phyloP scores from a whole-genome alignment of 2,113 vertebrate species.

The Gymnorhina tibicen region DNA sequence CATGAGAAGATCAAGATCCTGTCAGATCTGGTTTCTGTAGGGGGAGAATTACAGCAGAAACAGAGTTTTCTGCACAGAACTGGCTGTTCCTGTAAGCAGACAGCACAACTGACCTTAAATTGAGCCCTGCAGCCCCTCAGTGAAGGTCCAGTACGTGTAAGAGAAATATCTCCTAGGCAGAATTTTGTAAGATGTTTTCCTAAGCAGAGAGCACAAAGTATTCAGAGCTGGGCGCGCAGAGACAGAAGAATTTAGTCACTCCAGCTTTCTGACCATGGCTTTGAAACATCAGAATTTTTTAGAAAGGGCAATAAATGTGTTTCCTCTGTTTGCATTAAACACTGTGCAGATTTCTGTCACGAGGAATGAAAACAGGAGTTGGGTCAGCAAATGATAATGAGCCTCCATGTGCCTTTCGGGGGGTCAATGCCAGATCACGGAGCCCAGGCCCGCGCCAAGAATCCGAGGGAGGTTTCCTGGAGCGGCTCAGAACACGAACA shows the following conservation, averaged over 20 bases:
- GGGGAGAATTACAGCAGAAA: neutral
- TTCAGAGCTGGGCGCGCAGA: neutral
- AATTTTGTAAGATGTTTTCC: slow-evolving; percentile 1
- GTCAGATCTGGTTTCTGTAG: neutral
- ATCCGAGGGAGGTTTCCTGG: slow-evolving; percentile 52
- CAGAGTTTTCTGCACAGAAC: neutral
- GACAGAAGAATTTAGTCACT: slow-evolving; percentile 7
- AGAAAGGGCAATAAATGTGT: slow-evolving; percentile 59
- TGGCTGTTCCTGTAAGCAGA: slow-evolving; percentile 11
- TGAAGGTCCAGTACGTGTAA: neutral
- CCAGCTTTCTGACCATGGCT: neutral
- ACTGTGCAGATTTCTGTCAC: slow-evolving; percentile 59
- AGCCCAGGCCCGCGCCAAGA: neutral
- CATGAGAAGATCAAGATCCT: neutral
- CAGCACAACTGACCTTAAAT: neutral
- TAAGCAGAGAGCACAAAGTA: neutral
- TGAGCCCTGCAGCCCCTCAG: neutral
- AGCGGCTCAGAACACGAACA: neutral
- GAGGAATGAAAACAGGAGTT: slow-evolving; percentile 69
- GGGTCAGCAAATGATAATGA: slow-evolving; percentile 61
- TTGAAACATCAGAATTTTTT: slow-evolving; percentile 34
- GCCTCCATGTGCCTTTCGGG: slow-evolving; percentile 23
- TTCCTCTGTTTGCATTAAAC: slow-evolving; percentile 50
- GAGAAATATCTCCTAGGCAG: neutral
- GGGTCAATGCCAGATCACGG: slow-evolving; percentile 66